phyloP scores from a whole-genome alignment of 35 echinoderm and acorn worm species.

The Apostichopus parvimensis region DNA sequence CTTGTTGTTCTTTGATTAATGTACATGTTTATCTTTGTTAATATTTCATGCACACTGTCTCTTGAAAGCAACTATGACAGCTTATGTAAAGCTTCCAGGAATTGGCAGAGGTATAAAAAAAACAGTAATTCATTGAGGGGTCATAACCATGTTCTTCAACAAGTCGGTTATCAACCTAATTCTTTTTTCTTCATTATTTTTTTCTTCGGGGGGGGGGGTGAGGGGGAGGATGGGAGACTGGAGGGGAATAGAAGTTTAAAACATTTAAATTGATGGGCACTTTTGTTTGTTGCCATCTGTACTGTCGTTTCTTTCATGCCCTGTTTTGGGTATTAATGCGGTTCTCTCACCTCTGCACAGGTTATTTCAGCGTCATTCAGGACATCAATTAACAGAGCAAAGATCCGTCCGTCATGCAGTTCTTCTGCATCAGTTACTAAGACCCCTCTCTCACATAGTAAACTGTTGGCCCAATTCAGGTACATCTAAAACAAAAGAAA shows the following conservation, averaged over 20 bases:
- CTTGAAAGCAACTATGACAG: too few relatives aligned
- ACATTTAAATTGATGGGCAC: too few relatives aligned
- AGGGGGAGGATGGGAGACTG: too few relatives aligned
- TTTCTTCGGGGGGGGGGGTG: too few relatives aligned
- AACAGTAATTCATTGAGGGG: too few relatives aligned
- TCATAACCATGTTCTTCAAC: background rate
- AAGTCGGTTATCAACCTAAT: background rate
- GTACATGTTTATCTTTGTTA: too few relatives aligned
- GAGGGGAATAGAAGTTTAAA: too few relatives aligned
- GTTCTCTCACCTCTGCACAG: slow-evolving; percentile 27
- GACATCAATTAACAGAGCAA: slow-evolving; percentile 50
- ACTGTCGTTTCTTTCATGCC: background rate
- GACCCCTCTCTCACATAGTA: slow-evolving; percentile 53
- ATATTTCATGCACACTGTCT: too few relatives aligned
- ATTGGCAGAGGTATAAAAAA: too few relatives aligned
- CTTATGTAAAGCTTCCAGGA: too few relatives aligned
- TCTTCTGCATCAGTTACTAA: slow-evolving; percentile 22
- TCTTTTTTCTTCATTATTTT: too few relatives aligned
- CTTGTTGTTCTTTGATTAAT: too few relatives aligned
- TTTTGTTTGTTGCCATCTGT: background rate
- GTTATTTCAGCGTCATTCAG: slow-evolving; percentile 28
- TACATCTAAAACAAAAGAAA: slow-evolving; percentile 31
- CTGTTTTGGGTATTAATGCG: background rate
- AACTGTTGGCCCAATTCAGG: slow-evolving; percentile 54
- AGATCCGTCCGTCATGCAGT: slow-evolving; percentile 47